A percentile compares a stretch with the other conserved stretches of the same genome.
phyloP scores from a whole-genome alignment of 2,888 invertebrate species.

The Noctua comes region DNA sequence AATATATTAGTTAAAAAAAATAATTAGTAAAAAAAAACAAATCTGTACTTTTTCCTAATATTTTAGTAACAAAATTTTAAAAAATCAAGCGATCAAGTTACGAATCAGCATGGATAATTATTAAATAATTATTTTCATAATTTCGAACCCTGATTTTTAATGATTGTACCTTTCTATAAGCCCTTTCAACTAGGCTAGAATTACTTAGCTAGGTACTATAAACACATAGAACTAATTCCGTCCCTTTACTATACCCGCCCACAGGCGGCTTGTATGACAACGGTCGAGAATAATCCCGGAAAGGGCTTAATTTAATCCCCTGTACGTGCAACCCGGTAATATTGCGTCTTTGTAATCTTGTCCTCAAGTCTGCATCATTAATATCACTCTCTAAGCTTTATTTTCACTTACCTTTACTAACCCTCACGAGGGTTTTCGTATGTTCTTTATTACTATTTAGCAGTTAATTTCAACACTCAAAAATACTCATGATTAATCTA shows the following conservation, averaged over 20 bases:
- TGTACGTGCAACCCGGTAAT: neutral
- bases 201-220: neutral
- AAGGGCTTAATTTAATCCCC: constrained; percentile 17
- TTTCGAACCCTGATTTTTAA: no score
- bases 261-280: neutral
- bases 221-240: neutral
- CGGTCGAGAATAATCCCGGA: constrained; percentile 24
- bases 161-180: no score
- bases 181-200: no score
- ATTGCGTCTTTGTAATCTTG: neutral
- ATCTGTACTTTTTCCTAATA: no score
- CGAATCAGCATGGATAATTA: no score
- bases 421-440: neutral
- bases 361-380: constrained; percentile 4
- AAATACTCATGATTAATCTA: neutral
- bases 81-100: no score
- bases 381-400: neutral
- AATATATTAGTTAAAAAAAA: no score
- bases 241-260: neutral
- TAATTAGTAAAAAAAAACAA: no score
- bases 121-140: no score
- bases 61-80: no score
- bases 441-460: neutral
- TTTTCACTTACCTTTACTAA: constrained; percentile 1
- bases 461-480: neutral